Percentiles rank a stretch among this genome's conserved stretches.
phyloP scores from a whole-genome alignment of 2,113 vertebrate species.

The Peromyscus californicus region DNA sequence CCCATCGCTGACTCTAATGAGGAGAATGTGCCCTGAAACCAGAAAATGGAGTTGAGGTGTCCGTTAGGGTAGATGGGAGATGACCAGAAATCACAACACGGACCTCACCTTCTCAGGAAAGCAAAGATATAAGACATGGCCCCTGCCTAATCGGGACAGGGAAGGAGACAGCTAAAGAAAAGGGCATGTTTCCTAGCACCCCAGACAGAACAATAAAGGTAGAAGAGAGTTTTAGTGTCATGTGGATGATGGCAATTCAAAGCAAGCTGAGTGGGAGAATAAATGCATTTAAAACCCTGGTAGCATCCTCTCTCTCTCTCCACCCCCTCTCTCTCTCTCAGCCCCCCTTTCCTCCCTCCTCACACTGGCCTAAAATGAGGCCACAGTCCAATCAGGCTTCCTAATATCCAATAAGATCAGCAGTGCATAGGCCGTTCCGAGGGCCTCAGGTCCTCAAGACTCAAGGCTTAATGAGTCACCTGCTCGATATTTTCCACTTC shows the following conservation, averaged over 20 bases:
- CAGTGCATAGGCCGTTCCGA: slow-evolving; percentile 42
- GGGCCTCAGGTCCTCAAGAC: slow-evolving; percentile 58
- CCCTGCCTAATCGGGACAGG: neutral
- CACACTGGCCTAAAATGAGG: slow-evolving; percentile 51
- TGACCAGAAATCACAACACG: neutral
- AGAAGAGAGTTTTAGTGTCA: neutral
- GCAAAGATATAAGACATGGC: neutral
- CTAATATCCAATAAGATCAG: slow-evolving; percentile 79
- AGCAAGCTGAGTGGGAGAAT: neutral
- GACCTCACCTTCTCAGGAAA: neutral
- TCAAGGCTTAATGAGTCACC: slow-evolving; percentile 85
- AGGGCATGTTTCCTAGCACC: neutral
- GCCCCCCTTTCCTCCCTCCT: slow-evolving; percentile 1
- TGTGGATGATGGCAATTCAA: neutral
- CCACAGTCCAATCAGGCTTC: slow-evolving; percentile 70
- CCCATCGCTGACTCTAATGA: neutral
- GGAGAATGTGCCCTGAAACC: neutral
- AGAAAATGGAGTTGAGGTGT: neutral
- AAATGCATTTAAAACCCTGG: neutral
- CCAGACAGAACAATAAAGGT: neutral
- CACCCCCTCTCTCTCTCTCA: neutral
- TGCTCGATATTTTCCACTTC: slow-evolving; percentile 77
- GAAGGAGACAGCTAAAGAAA: neutral
- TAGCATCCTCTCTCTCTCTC: neutral
- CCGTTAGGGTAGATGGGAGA: neutral